Evolutionary conservation across 2,797 vertebrate species (phyloP), one percentile per base, ranked within the genome.

Genomic region (Luscinia luscinia): DNA sequence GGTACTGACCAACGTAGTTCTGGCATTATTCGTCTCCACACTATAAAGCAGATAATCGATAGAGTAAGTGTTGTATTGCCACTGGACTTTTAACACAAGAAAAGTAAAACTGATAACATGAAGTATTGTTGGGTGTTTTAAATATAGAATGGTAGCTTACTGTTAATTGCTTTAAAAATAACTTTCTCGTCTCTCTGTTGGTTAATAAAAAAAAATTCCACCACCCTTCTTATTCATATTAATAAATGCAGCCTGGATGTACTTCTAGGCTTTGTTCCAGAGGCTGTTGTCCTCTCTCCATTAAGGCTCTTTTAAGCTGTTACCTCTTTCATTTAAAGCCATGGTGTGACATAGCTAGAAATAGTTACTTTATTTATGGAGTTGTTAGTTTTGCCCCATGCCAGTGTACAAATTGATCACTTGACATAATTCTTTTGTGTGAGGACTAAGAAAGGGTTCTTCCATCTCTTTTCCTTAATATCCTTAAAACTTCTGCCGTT

Each of bases 41-140:
- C 99, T 76, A 99, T 99, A 97, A 99, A 99, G 93, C 99, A 99
- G 96, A 99, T 99, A 92, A 99, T 99, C 14, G 99, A 99, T 96
- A 98, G 98, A 97, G 99, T 99, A 97, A 98, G 99, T 98, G 40
- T 73, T 46, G 13, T 46, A 1, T 43, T 55, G 59, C 57, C 54
- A 7, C 51, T 66, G 30, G 52, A 7, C 32, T 88, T 89, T 0
- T 16, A 86, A 55, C 19, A 38, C n/a, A 38, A 26, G 38, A 41
- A 40, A 19, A 69, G 19, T 52, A 49, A 51, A 86, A 46, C 12
- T 34, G 38, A 2, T 52, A 19, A 23, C 2, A 9, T 43, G 11
- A 43, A 36, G 18, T 70, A 9, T 12, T 41, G 5, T 38, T 63
- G 36, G 5, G 5, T 82, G 5, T 84, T 87, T 36, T 46, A 43